These are phyloP conservation scores for Drosophila tani DNA, from an alignment of 1,140 invertebrate species.

Conservation along the genomic window DNA sequence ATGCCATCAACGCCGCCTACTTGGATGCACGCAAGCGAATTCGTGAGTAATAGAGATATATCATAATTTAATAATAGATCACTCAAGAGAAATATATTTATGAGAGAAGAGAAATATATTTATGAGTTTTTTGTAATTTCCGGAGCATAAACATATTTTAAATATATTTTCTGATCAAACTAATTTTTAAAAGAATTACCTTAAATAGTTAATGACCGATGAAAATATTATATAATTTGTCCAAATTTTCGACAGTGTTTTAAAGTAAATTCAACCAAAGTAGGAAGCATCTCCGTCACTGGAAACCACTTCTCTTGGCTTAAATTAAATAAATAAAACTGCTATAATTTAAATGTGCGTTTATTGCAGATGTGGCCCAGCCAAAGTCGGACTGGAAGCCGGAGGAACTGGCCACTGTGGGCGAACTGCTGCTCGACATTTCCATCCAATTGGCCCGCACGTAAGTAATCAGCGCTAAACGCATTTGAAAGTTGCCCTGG, in stretches of 20 bases:
- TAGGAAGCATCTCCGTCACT: not conserved
- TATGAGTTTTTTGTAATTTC: too few relatives aligned
- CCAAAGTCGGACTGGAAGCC: conserved; percentile 91
- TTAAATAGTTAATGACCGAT: too few relatives aligned
- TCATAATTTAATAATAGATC: conserved; percentile 3
- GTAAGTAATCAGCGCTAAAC: conserved; percentile 87
- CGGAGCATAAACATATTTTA: too few relatives aligned
- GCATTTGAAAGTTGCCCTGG: conserved; percentile 71
- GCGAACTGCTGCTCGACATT: conserved; percentile 93
- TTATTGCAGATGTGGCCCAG: conserved; percentile 88
- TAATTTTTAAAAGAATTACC: too few relatives aligned
- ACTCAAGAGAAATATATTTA: not conserved
- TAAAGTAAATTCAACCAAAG: not conserved
- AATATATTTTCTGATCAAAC: too few relatives aligned
- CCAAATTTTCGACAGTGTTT: not conserved
- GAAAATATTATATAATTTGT: too few relatives aligned
- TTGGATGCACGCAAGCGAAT: conserved; percentile 93
- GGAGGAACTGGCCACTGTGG: conserved; percentile 93
- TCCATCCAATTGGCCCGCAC: conserved; percentile 93
- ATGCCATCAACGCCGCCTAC: conserved; percentile 95
- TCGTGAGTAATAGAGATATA: conserved; percentile 87
- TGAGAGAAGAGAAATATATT: not conserved
- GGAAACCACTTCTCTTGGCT: not conserved
- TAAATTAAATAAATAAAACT: not conserved
- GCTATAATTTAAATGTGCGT: not conserved